These are phyloP conservation scores for Chalcis sispes DNA, from an alignment of 2,888 invertebrate genomes.

Conservation along the genomic window DNA sequence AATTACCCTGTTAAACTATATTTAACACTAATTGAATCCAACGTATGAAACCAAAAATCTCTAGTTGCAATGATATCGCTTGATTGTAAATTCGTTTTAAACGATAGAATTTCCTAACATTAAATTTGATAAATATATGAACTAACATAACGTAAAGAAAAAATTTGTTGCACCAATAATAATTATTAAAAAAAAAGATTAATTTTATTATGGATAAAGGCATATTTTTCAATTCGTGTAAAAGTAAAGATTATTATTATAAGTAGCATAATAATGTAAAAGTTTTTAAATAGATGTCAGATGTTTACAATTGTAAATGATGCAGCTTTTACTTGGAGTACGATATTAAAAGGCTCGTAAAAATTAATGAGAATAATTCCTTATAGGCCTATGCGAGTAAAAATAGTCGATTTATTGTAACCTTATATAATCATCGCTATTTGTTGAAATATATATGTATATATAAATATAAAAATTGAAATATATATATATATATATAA, in stretches of 20 bases:
- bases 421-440: constrained; percentile 42
- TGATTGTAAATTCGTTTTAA: no score
- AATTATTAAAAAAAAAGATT: constrained; percentile 18
- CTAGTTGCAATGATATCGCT: no score
- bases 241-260: constrained; percentile 32
- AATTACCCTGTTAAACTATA: no score
- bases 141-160: no score
- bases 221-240: constrained; percentile 48
- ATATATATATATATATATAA: constrained; percentile 12
- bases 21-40: no score
- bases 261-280: constrained; percentile 27
- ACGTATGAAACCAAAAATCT: no score
- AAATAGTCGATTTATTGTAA: constrained; percentile 42
- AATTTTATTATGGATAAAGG: constrained; percentile 28
- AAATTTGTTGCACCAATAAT: constrained; percentile 34
- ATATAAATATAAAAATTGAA: no score
- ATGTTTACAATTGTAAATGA: constrained; percentile 44
- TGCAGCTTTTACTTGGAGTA: constrained; percentile 36
- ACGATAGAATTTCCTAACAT: no score
- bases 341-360: constrained; percentile 21
- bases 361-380: constrained; percentile 25
- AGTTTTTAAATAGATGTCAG: constrained; percentile 32
- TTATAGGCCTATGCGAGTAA: constrained; percentile 49
- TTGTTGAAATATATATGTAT: constrained; percentile 37
- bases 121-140: no score